Evolutionary conservation across 2,113 vertebrate genomes (phyloP).

Genomic region (Anolis carolinensis): DNA sequence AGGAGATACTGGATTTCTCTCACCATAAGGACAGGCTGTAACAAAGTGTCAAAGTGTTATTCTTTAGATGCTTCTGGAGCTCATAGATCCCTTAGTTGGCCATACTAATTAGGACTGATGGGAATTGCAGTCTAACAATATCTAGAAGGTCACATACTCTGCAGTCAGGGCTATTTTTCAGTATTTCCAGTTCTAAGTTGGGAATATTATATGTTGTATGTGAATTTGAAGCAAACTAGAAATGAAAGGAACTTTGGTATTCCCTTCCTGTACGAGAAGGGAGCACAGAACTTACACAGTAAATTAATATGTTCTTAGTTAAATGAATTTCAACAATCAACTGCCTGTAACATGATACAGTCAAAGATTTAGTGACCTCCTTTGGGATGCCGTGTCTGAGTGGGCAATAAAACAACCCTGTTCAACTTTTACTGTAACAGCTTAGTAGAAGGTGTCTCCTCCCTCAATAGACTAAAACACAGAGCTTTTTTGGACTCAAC

Average conservation of each 20-base stretch:
- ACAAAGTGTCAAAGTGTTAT: too few species aligned
- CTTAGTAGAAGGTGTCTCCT: neutral
- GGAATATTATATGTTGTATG: neutral
- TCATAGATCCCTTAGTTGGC: too few species aligned
- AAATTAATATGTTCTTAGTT: neutral
- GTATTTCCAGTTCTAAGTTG: neutral
- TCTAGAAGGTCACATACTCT: too few species aligned
- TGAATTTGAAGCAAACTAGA: neutral
- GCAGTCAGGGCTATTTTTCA: neutral
- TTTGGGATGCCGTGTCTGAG: neutral
- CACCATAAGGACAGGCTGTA: too few species aligned
- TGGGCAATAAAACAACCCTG: neutral
- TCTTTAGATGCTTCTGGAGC: too few species aligned
- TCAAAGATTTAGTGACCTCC: neutral
- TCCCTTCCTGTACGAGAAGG: neutral
- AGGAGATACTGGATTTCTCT: neutral
- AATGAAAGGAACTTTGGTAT: neutral
- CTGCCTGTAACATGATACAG: neutral
- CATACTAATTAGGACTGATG: too few species aligned
- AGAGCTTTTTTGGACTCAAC: too few species aligned
- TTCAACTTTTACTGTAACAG: neutral
- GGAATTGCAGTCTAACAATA: too few species aligned
- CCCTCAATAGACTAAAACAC: neutral
- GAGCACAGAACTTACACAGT: neutral
- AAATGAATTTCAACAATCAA: neutral